Conservation (phyloP, 2,113 vertebrate genomes). For the Clinocottus analis region DNA sequence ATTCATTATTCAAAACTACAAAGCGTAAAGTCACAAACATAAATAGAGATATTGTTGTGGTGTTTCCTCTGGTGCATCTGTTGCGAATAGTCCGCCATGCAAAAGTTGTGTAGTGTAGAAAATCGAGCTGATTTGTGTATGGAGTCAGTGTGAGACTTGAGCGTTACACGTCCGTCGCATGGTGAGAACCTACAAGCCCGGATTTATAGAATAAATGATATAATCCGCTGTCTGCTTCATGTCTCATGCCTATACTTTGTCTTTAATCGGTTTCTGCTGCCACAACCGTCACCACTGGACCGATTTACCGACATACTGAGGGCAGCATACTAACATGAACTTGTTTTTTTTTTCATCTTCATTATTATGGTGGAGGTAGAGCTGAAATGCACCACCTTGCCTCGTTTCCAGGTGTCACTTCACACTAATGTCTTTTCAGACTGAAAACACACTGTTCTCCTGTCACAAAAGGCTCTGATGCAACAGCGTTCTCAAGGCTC, state of each 20-base stretch:
- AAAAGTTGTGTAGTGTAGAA: too few species aligned
- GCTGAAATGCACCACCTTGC: slow-evolving; percentile 18
- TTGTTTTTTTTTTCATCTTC: slow-evolving; percentile 10
- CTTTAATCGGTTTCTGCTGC: not conserved
- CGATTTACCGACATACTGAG: too few species aligned
- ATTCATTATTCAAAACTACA: too few species aligned
- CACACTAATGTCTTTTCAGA: slow-evolving; percentile 37
- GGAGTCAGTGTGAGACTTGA: too few species aligned
- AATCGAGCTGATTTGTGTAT: too few species aligned
- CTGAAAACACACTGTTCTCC: slow-evolving; percentile 50
- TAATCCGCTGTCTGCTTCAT: not conserved
- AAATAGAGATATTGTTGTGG: too few species aligned
- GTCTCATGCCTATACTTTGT: not conserved
- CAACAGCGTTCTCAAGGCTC: slow-evolving; percentile 55
- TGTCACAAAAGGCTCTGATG: slow-evolving; percentile 65
- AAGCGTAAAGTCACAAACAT: too few species aligned
- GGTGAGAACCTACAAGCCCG: not conserved
- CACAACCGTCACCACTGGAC: not conserved
- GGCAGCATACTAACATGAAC: too few species aligned
- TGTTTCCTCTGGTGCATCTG: too few species aligned
- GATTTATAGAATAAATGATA: not conserved
- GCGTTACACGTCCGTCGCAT: too few species aligned
- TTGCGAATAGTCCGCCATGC: too few species aligned
- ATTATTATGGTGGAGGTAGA: slow-evolving; percentile 25
- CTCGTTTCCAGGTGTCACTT: slow-evolving; percentile 50